Conservation (phyloP, 1,140 invertebrate species). For the Gonatopus flavifemur region DNA sequence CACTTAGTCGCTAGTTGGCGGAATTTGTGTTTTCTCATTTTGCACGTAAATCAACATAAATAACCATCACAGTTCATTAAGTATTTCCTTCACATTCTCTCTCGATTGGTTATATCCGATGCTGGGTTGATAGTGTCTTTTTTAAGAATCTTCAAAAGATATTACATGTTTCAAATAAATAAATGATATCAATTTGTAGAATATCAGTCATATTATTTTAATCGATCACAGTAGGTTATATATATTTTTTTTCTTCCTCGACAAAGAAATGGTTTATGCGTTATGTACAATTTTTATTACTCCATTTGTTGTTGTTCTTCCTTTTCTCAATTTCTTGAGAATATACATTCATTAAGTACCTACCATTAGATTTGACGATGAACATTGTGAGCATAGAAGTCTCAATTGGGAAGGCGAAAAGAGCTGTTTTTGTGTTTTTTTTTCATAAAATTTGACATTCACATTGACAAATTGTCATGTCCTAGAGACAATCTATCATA, state of each 20-base stretch:
- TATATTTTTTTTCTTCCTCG: too few species aligned
- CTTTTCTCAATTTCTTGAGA: conserved; percentile 7
- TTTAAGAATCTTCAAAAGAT: neutral
- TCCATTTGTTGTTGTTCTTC: too few species aligned
- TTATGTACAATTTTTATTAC: conserved; percentile 13
- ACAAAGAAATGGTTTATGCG: conserved; percentile 11
- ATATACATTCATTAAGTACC: conserved; percentile 27
- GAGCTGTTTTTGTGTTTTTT: too few species aligned
- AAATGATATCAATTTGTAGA: neutral
- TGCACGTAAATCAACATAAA: conserved; percentile 23
- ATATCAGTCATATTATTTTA: conserved; percentile 12
- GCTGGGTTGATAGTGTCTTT: conserved; percentile 1
- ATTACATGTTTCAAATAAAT: neutral
- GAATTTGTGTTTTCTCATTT: conserved; percentile 32
- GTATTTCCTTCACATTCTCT: too few species aligned
- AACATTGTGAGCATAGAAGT: too few species aligned
- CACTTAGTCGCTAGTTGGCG: conserved; percentile 43
- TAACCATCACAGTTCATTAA: conserved; percentile 33
- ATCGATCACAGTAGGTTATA: conserved; percentile 18
- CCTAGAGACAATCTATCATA: too few species aligned
- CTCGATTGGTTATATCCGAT: conserved; percentile 12
- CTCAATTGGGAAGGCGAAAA: too few species aligned
- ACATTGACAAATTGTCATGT: too few species aligned
- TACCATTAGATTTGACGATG: conserved; percentile 13
- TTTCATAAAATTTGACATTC: too few species aligned